Conservation (phyloP, 1,140 invertebrate genomes). For the Conopomorpha cramerella region DNA sequence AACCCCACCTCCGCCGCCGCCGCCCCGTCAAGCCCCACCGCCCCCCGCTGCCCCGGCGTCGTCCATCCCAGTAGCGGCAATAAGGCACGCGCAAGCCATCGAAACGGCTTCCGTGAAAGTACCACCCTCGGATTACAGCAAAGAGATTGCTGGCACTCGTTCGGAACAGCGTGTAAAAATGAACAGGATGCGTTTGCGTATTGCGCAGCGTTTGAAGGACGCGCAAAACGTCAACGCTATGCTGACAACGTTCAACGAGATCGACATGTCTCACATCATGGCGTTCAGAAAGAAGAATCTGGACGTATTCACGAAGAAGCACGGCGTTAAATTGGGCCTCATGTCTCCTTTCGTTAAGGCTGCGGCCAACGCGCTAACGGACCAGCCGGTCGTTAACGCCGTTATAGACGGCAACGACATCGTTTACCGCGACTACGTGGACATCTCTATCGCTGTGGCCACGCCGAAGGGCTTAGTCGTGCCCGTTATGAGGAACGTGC, state of each 20-base stretch:
- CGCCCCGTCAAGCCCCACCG: conserved; percentile 38
- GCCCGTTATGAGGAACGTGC: conserved; percentile 95
- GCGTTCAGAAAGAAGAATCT: conserved; percentile 90
- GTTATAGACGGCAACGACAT: conserved; percentile 98
- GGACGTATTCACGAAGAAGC: conserved; percentile 89
- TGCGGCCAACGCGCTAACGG: conserved; percentile 88
- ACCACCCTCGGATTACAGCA: conserved; percentile 81
- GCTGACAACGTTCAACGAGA: conserved; percentile 99
- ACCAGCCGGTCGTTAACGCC: conserved; percentile 97
- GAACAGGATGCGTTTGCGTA: conserved; percentile 95
- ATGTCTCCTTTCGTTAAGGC: conserved; percentile 99
- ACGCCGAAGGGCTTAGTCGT: conserved; percentile 99
- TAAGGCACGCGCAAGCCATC: conserved; percentile 76
- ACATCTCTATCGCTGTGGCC: conserved; percentile 99
- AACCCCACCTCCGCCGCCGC: conserved; percentile 46
- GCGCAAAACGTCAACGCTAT: conserved; percentile 99
- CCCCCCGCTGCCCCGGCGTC: conserved; percentile 65
- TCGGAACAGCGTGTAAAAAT: conserved; percentile 97
- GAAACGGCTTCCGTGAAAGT: conserved; percentile 65
- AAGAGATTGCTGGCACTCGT: conserved; percentile 86
- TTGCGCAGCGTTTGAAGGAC: conserved; percentile 95
- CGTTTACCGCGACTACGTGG: conserved; percentile 96
- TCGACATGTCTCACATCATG: conserved; percentile 98
- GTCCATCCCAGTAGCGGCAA: conserved; percentile 78
- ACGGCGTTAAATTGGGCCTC: conserved; percentile 94